Percentiles rank a stretch among this genome's conserved stretches.
These are phyloP conservation scores for Anaspis maculata DNA, from an alignment of 2,888 invertebrate species.

Conservation along the genomic window DNA sequence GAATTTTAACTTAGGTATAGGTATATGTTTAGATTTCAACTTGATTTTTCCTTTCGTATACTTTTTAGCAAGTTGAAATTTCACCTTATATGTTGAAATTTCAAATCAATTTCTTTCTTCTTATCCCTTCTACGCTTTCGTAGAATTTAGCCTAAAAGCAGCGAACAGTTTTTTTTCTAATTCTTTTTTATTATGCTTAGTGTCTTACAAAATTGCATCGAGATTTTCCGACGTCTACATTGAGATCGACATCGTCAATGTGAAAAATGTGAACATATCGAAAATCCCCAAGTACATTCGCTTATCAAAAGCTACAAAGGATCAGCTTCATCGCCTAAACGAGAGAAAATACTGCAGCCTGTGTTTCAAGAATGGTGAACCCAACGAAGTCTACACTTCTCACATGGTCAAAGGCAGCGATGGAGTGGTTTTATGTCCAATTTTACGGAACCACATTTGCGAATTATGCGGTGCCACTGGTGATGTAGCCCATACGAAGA, in stretches of 20 bases:
- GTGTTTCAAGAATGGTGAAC: conserved; percentile 15
- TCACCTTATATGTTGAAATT: too few relatives aligned
- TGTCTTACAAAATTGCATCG: not conserved
- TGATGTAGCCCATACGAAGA: conserved; percentile 15
- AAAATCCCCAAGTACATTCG: conserved; percentile 2
- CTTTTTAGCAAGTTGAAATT: too few relatives aligned
- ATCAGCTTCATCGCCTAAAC: not conserved
- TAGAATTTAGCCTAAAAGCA: too few relatives aligned
- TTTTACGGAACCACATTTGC: conserved; percentile 14
- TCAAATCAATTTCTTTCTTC: too few relatives aligned
- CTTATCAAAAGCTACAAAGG: conserved; percentile 2
- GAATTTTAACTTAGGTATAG: too few relatives aligned
- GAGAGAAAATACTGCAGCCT: conserved; percentile 8
- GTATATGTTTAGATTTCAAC: too few relatives aligned
- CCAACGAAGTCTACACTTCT: conserved; percentile 6
- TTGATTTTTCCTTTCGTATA: too few relatives aligned
- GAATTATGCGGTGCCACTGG: conserved; percentile 16
- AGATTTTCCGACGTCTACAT: not conserved
- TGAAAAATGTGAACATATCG: conserved; percentile 2
- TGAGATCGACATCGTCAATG: conserved; percentile 1
- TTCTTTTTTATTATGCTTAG: too few relatives aligned
- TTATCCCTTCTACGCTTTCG: too few relatives aligned
- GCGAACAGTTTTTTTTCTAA: too few relatives aligned
- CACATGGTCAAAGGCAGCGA: conserved; percentile 11
- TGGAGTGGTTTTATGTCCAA: conserved; percentile 13